Conservation (phyloP, 2,113 vertebrate species). For the Thryonomys swinderianus region DNA sequence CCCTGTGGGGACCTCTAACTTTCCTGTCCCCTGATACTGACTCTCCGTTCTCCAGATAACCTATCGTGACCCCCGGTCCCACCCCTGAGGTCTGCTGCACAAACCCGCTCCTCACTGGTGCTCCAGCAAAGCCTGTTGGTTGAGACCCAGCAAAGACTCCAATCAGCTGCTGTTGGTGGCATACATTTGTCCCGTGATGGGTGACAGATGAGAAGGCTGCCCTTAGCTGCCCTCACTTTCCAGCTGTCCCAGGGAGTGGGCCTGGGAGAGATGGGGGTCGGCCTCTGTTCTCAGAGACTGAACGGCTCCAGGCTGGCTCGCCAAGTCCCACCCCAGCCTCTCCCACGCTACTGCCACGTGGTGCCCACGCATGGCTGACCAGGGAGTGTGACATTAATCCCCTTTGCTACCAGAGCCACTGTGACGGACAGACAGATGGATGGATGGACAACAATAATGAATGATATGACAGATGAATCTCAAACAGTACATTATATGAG, state of each 20-base stretch:
- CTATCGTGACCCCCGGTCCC: not conserved
- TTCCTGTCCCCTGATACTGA: not conserved
- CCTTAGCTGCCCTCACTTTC: not conserved
- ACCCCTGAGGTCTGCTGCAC: not conserved
- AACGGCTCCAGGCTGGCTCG: not conserved
- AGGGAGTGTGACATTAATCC: not conserved
- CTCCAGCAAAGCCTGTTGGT: not conserved
- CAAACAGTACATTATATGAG: not conserved
- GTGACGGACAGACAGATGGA: not conserved
- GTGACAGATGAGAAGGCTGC: not conserved
- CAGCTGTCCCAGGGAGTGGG: not conserved
- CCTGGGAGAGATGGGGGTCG: no score
- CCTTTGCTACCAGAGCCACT: not conserved
- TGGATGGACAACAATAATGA: not conserved
- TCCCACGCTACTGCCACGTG: not conserved
- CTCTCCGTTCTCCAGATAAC: not conserved
- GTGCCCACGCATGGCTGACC: not conserved
- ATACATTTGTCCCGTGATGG: not conserved
- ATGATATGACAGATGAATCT: not conserved
- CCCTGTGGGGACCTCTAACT: not conserved
- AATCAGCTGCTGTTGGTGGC: not conserved
- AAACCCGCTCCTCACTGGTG: not conserved
- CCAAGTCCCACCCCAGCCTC: not conserved
- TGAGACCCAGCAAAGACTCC: not conserved
- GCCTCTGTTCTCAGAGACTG: not conserved